A percentile compares a stretch with the other conserved stretches of the same genome.
Conservation (phyloP, 2,113 vertebrate species). For the Myodes glareolus region DNA sequence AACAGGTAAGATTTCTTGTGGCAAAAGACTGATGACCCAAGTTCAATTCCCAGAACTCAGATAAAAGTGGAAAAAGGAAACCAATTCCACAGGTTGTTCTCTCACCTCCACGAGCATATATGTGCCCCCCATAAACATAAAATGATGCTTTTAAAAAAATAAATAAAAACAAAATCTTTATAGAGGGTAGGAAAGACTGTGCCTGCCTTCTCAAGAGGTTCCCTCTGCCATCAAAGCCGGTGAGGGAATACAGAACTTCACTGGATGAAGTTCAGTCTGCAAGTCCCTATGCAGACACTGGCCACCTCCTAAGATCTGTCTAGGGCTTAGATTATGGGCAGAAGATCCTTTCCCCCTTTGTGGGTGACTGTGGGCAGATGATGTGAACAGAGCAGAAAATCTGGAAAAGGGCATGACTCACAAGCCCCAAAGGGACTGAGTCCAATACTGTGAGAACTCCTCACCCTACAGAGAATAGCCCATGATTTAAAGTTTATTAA, state of each 20-base stretch:
- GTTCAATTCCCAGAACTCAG: not conserved
- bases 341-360: not conserved
- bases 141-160: not conserved
- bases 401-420: not conserved
- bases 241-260: not conserved
- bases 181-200: not conserved
- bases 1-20: not conserved
- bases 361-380: not conserved
- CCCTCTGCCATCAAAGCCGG: not conserved
- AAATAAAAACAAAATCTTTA: not conserved
- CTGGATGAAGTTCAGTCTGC: not conserved
- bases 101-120: not conserved
- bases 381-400: fast-evolving
- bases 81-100: not conserved
- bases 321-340: too few species aligned
- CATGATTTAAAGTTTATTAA: not conserved
- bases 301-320: not conserved
- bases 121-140: not conserved
- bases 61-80: not conserved
- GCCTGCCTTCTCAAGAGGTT: not conserved
- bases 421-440: not conserved
- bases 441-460: not conserved
- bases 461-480: not conserved
- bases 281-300: not conserved
- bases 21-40: not conserved